Percentiles rank a stretch among this genome's conserved stretches.
phyloP scores from a whole-genome alignment of 2,888 invertebrate species.

The Megaustenia siamemsis region DNA sequence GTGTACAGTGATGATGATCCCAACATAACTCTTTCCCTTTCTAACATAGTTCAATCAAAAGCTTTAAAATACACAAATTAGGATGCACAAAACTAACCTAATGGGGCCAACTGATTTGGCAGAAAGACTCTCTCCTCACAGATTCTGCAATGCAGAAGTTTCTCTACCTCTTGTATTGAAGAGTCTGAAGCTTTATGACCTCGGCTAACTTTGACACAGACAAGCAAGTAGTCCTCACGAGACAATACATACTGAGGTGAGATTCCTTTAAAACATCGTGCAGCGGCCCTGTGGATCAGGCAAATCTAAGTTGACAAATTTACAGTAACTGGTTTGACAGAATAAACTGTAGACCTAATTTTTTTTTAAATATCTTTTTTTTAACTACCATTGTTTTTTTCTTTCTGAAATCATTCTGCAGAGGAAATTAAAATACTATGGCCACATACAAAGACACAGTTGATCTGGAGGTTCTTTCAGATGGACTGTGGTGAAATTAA shows the following conservation, averaged over 20 bases:
- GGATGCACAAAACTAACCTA: constrained; percentile 60
- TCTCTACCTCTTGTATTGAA: constrained; percentile 61
- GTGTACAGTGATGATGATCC: too few species aligned
- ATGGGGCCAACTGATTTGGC: constrained; percentile 65
- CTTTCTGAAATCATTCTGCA: too few species aligned
- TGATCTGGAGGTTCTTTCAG: too few species aligned
- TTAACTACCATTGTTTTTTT: too few species aligned
- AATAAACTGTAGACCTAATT: too few species aligned
- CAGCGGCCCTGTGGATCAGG: constrained; percentile 69
- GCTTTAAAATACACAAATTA: neutral
- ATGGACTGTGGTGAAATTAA: too few species aligned
- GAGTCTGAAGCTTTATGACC: constrained; percentile 68
- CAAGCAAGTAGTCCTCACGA: constrained; percentile 71
- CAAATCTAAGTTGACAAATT: neutral
- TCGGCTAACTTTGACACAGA: constrained; percentile 66
- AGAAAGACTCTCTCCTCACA: constrained; percentile 75
- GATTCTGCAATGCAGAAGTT: constrained; percentile 74
- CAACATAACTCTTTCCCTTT: too few species aligned
- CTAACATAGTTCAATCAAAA: too few species aligned
- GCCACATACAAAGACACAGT: too few species aligned
- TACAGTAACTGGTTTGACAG: too few species aligned
- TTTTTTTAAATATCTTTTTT: too few species aligned
- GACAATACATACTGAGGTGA: constrained; percentile 69
- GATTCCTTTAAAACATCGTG: constrained; percentile 74
- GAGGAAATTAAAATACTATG: too few species aligned